Conservation (phyloP, 2,888 invertebrate species). For the Tenthredo mesomela region DNA sequence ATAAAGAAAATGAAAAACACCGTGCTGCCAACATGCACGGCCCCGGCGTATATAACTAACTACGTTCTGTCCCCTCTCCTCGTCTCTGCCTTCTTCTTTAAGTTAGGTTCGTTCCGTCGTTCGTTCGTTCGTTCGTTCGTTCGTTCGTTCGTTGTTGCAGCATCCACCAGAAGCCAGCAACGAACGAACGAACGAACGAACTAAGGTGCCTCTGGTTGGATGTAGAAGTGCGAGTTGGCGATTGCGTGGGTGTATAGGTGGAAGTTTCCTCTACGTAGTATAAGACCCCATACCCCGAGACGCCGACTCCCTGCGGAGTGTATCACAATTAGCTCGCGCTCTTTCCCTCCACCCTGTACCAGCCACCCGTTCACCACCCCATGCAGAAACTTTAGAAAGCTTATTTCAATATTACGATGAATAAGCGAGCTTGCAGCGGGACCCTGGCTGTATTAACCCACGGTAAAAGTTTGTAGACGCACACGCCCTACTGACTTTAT, state of each 20-base stretch:
- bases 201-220: conserved; percentile 12
- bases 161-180: not conserved
- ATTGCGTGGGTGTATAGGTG: conserved; percentile 6
- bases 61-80: conserved; percentile 64
- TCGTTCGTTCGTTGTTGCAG: conserved; percentile 44
- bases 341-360: conserved; percentile 56
- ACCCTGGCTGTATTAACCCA: conserved; percentile 41
- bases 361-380: conserved; percentile 37
- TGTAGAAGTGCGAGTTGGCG: conserved; percentile 1
- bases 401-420: conserved; percentile 70
- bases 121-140: conserved; percentile 28
- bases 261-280: conserved; percentile 19
- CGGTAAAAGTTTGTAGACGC: conserved; percentile 44
- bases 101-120: conserved; percentile 68
- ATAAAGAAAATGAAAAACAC: conserved; percentile 95
- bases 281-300: conserved; percentile 58
- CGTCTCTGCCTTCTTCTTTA: conserved; percentile 60
- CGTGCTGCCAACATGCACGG: conserved; percentile 76
- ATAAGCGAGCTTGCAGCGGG: conserved; percentile 59
- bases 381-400: conserved; percentile 65
- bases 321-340: conserved; percentile 75
- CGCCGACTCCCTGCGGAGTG: conserved; percentile 73
- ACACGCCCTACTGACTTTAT: not conserved
- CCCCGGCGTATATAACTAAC: conserved; percentile 73
- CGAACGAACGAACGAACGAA: conserved; percentile 2